These are phyloP conservation scores for Agrochola litura DNA, from an alignment of 2,888 invertebrate species.

Conservation along the genomic window DNA sequence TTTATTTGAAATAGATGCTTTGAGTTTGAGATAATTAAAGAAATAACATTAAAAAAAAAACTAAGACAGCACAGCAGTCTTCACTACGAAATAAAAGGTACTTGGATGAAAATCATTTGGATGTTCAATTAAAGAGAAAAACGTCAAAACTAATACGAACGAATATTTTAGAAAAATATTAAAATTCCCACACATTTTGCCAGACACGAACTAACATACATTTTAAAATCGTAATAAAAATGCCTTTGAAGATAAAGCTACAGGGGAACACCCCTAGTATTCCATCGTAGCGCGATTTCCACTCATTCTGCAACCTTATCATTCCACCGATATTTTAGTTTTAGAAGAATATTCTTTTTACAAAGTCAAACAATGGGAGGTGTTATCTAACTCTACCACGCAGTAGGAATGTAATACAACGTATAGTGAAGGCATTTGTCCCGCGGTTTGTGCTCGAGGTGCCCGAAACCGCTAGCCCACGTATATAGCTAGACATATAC, in stretches of 20 bases:
- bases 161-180: neutral
- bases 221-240: neutral
- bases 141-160: neutral
- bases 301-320: neutral
- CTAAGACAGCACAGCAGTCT: neutral
- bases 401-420: neutral
- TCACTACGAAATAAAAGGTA: neutral
- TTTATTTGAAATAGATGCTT: no score
- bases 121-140: no score
- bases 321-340: neutral
- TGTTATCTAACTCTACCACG: neutral
- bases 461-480: constrained; percentile 12
- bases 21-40: no score
- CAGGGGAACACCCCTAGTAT: no score
- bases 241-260: no score
- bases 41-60: neutral
- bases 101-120: no score
- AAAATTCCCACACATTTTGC: neutral
- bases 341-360: neutral
- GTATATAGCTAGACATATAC: neutral
- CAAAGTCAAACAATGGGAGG: neutral
- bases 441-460: constrained; percentile 17
- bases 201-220: neutral
- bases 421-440: constrained; percentile 8
- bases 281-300: neutral